Conservation (phyloP, 2,113 vertebrate genomes). For the Proteles cristata region DNA sequence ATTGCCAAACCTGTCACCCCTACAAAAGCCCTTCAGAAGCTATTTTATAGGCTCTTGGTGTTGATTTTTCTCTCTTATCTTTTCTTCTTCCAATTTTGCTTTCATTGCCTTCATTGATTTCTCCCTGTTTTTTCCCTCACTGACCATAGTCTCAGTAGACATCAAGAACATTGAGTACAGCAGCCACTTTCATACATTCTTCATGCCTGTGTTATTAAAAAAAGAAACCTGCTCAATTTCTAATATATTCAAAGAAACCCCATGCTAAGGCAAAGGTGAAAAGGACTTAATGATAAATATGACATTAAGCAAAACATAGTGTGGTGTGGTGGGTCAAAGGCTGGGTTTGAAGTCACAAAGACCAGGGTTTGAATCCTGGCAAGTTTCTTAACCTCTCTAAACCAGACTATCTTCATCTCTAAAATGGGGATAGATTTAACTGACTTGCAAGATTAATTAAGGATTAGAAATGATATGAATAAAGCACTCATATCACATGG, state of each 20-base stretch:
- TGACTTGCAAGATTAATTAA: neutral
- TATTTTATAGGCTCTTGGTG: neutral
- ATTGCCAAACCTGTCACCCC: slow-evolving; percentile 9
- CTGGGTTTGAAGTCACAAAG: neutral
- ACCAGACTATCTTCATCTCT: neutral
- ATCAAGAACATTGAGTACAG: neutral
- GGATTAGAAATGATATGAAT: neutral
- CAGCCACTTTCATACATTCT: neutral
- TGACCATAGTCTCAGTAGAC: neutral
- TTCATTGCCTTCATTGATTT: neutral
- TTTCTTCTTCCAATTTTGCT: slow-evolving; percentile 18
- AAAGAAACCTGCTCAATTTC: neutral
- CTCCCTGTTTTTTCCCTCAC: neutral
- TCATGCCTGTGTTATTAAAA: neutral
- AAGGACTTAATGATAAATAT: neutral
- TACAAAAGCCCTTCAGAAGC: neutral
- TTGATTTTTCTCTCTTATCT: neutral
- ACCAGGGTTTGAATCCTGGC: neutral
- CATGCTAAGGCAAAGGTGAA: neutral
- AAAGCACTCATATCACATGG: neutral
- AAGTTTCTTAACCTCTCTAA: neutral
- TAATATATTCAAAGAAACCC: neutral
- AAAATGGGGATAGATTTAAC: neutral
- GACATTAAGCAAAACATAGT: neutral
- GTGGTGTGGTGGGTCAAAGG: neutral